Percentiles rank a stretch among this genome's conserved stretches.
Evolutionary conservation across 1,140 invertebrate species (phyloP).

Genomic region (Atta cephalotes): DNA sequence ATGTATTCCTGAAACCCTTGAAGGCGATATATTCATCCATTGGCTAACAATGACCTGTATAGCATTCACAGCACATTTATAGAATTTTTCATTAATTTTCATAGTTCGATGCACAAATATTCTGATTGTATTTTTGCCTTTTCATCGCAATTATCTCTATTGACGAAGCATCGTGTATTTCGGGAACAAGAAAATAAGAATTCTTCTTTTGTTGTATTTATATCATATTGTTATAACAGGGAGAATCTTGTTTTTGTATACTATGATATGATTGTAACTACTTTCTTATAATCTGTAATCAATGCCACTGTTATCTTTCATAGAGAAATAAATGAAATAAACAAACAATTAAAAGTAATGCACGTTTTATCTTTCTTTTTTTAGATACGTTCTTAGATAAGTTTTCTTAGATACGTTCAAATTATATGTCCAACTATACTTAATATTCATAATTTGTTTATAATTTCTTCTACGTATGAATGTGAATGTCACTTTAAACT

Average conservation of each 20-base stretch:
- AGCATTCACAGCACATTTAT: not conserved
- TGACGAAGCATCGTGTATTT: not conserved
- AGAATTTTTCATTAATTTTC: not conserved
- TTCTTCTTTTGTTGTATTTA: too few species aligned
- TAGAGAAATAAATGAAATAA: not conserved
- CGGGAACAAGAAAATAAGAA: too few species aligned
- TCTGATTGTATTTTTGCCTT: not conserved
- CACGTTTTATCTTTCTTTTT: not conserved
- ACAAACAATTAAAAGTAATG: not conserved
- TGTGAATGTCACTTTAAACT: constrained; percentile 30
- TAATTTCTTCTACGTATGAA: not conserved
- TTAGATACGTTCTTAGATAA: not conserved
- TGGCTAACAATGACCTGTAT: not conserved
- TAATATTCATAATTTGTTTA: too few species aligned
- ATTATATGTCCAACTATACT: not conserved
- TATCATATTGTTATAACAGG: too few species aligned
- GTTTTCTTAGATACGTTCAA: not conserved
- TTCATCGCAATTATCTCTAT: not conserved
- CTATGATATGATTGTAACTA: not conserved
- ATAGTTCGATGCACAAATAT: not conserved
- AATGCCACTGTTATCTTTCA: not conserved
- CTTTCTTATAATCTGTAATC: not conserved
- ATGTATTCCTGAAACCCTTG: not conserved
- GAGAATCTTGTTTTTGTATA: not conserved
- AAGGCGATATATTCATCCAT: not conserved